phyloP scores from a whole-genome alignment of 2,113 vertebrate species.

The Sisor rabdophorus region DNA sequence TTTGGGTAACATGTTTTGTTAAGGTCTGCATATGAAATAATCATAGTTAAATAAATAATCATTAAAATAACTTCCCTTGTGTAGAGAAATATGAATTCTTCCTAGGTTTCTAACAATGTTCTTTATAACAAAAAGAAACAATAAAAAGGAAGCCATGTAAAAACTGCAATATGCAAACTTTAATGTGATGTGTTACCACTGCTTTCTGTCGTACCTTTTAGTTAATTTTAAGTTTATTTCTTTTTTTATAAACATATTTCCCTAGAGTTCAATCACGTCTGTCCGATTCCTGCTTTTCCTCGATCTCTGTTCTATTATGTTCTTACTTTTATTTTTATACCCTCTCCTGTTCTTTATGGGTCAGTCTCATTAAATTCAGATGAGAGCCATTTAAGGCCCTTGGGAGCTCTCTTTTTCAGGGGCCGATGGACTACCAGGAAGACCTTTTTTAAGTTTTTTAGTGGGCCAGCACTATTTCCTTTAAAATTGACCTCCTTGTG shows the following conservation, averaged over 20 bases:
- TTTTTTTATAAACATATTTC: constrained; percentile 1
- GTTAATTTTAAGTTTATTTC: neutral
- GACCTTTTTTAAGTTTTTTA: constrained; percentile 25
- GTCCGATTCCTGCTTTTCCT: neutral
- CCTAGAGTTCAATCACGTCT: constrained; percentile 3
- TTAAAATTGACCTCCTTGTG: neutral
- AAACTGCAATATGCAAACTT: constrained; percentile 38
- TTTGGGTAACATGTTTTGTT: constrained; percentile 41
- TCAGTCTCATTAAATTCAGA: constrained; percentile 11
- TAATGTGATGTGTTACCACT: constrained; percentile 45
- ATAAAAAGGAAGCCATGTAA: constrained; percentile 44
- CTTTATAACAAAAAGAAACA: neutral
- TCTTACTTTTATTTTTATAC: neutral
- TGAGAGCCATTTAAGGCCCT: constrained; percentile 8
- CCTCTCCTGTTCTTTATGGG: constrained; percentile 20
- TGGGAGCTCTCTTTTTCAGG: constrained; percentile 31
- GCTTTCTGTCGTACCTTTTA: constrained; percentile 1
- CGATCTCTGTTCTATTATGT: neutral
- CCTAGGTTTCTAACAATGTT: neutral
- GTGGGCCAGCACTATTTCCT: neutral
- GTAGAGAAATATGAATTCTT: constrained; percentile 27
- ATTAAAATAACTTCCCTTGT: constrained; percentile 14
- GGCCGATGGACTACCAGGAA: constrained; percentile 22
- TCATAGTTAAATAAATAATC: constrained; percentile 11
- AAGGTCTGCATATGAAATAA: constrained; percentile 35